These are phyloP conservation scores for Aegotheles bennettii DNA, from an alignment of 2,113 vertebrate species.

Conservation along the genomic window DNA sequence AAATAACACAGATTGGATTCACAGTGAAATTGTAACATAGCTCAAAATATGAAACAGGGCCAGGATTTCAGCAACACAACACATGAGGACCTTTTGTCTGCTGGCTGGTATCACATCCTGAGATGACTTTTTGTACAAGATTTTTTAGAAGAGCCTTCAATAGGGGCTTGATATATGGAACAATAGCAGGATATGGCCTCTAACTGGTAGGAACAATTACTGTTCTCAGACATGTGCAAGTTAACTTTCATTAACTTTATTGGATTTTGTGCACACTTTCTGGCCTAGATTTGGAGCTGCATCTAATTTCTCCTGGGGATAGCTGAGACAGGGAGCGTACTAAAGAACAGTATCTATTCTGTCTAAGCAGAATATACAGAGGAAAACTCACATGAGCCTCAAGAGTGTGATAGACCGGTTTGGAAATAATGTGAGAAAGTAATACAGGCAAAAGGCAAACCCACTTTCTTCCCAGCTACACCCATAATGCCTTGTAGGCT, in stretches of 20 bases:
- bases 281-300: conserved; percentile 40
- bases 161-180: conserved; percentile 16
- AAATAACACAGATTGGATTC: background rate
- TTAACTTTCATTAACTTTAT: conserved; percentile 45
- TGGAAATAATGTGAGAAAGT: background rate
- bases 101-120: conserved; percentile 44
- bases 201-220: conserved; percentile 39
- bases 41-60: background rate
- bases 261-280: conserved; percentile 25
- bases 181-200: conserved; percentile 58
- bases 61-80: conserved; percentile 32
- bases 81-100: conserved; percentile 33
- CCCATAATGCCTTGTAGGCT: background rate
- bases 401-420: background rate
- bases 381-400: background rate
- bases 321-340: background rate
- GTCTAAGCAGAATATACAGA: background rate
- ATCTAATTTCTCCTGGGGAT: conserved; percentile 40
- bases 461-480: background rate
- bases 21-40: background rate
- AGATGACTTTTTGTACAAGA: conserved; percentile 19
- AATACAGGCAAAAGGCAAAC: background rate
- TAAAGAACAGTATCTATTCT: background rate
- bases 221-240: conserved; percentile 27
- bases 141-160: conserved; percentile 40